phyloP scores from a whole-genome alignment of 2,888 invertebrate genomes.

The Leucoptera coffeella region DNA sequence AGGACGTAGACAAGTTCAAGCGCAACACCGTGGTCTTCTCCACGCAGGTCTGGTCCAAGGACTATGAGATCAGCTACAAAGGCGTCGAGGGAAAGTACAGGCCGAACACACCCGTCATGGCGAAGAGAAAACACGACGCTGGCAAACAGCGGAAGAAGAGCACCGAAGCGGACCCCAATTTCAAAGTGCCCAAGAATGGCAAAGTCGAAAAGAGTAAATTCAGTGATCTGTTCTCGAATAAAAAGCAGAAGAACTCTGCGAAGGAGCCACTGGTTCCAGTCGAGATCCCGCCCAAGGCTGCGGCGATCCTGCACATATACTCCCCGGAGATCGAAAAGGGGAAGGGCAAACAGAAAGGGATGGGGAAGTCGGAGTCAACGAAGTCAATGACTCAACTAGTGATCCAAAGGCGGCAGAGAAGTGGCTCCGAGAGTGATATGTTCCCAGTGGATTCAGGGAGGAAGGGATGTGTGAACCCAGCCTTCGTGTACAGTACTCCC shows the following conservation, averaged over 20 bases:
- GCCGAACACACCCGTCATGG: conserved; percentile 38
- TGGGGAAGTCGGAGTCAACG: conserved; percentile 35
- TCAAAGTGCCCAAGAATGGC: conserved; percentile 28
- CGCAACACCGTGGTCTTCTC: conserved; percentile 27
- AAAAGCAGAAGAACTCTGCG: conserved; percentile 39
- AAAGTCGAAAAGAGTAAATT: conserved; percentile 41
- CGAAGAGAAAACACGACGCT: conserved; percentile 27
- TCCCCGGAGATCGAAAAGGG: conserved; percentile 19
- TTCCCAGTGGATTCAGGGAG: conserved; percentile 16
- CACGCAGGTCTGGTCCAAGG: conserved; percentile 34
- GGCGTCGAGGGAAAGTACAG: conserved; percentile 43
- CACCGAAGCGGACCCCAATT: conserved; percentile 33
- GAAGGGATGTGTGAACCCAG: conserved; percentile 34
- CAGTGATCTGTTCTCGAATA: conserved; percentile 39
- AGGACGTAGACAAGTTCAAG: conserved; percentile 21
- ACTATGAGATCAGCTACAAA: conserved; percentile 31
- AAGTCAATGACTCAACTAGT: conserved; percentile 24
- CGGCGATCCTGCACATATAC: conserved; percentile 55
- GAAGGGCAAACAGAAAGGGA: conserved; percentile 29
- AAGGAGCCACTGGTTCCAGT: conserved; percentile 39
- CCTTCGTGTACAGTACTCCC: conserved; percentile 46
- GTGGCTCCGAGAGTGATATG: conserved; percentile 43
- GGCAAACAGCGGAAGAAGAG: conserved; percentile 27
- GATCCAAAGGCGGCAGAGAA: conserved; percentile 20
- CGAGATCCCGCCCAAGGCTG: conserved; percentile 57